These are phyloP conservation scores for Macrocentrus cingulum DNA, from an alignment of 1,140 invertebrate genomes.

Conservation along the genomic window DNA sequence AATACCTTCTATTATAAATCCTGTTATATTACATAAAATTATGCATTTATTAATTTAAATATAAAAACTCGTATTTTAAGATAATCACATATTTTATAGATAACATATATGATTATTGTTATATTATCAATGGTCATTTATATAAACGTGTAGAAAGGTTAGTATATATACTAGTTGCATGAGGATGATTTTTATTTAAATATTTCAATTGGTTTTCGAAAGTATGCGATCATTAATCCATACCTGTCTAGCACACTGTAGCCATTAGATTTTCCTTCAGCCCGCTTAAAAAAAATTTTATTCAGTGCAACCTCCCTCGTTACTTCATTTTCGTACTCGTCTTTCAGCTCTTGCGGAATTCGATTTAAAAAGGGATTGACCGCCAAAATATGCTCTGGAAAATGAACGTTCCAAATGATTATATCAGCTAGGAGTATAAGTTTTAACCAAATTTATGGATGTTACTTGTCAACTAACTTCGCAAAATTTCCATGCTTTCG, in stretches of 20 bases:
- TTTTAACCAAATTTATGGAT: conserved; percentile 3
- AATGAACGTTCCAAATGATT: not conserved
- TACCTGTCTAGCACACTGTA: conserved; percentile 49
- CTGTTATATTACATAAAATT: too few relatives aligned
- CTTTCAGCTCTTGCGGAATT: conserved; percentile 65
- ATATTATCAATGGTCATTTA: too few relatives aligned
- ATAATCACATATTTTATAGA: too few relatives aligned
- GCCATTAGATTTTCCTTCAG: conserved; percentile 36
- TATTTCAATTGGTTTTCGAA: conserved; percentile 41
- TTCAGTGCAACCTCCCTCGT: conserved; percentile 43
- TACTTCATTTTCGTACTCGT: conserved; percentile 63
- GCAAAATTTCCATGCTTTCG: conserved; percentile 60
- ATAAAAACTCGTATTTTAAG: too few relatives aligned
- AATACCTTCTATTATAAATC: too few relatives aligned
- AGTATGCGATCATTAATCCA: conserved; percentile 48
- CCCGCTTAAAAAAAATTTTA: conserved; percentile 43
- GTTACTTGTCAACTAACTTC: conserved; percentile 58
- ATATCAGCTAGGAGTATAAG: not conserved
- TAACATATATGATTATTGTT: too few relatives aligned
- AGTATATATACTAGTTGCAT: too few relatives aligned
- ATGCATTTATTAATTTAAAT: too few relatives aligned
- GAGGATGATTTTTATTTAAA: conserved; percentile 12
- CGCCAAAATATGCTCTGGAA: conserved; percentile 68
- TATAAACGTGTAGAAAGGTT: too few relatives aligned
- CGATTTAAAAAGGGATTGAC: conserved; percentile 74